A percentile compares a stretch with the other conserved stretches of the same genome.
Conservation (phyloP, 2,888 invertebrate genomes). For the Galerucella pusilla region DNA sequence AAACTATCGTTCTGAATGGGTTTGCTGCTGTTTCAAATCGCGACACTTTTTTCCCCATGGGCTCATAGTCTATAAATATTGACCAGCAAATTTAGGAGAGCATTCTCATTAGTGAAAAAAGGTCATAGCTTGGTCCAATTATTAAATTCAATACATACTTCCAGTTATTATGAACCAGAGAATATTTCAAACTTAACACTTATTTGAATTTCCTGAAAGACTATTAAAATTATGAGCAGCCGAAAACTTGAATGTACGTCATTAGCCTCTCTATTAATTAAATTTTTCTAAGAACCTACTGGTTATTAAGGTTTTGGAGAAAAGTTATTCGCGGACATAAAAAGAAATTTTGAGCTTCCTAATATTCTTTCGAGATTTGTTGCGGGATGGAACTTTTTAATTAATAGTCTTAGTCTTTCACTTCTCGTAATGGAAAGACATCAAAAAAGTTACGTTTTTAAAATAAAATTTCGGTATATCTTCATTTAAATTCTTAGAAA, state of each 20-base stretch:
- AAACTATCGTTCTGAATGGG: too few species aligned
- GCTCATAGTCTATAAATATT: too few species aligned
- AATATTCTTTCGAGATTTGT: slow-evolving; percentile 35
- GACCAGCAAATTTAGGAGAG: too few species aligned
- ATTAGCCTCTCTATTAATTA: slow-evolving; percentile 10
- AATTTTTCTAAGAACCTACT: slow-evolving; percentile 17
- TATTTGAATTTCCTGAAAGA: not conserved
- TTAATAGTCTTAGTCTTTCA: slow-evolving; percentile 43
- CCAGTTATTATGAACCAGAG: not conserved
- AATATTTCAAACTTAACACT: not conserved
- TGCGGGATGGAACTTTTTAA: slow-evolving; percentile 43
- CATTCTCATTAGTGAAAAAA: too few species aligned
- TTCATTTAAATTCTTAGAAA: slow-evolving; percentile 31
- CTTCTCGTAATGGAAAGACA: slow-evolving; percentile 42
- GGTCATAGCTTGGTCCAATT: not conserved
- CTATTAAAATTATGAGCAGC: slow-evolving; percentile 24
- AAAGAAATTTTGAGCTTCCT: slow-evolving; percentile 36
- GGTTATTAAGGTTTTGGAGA: slow-evolving; percentile 31
- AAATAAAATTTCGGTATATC: slow-evolving; percentile 20
- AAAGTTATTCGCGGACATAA: slow-evolving; percentile 39
- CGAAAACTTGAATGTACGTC: slow-evolving; percentile 18
- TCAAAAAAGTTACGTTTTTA: slow-evolving; percentile 39
- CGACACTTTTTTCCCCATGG: too few species aligned
- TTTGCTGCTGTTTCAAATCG: too few species aligned
- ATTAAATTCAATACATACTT: not conserved